These are phyloP conservation scores for Dicyrtomina minuta DNA, from an alignment of 2,888 invertebrate genomes.

Conservation along the genomic window DNA sequence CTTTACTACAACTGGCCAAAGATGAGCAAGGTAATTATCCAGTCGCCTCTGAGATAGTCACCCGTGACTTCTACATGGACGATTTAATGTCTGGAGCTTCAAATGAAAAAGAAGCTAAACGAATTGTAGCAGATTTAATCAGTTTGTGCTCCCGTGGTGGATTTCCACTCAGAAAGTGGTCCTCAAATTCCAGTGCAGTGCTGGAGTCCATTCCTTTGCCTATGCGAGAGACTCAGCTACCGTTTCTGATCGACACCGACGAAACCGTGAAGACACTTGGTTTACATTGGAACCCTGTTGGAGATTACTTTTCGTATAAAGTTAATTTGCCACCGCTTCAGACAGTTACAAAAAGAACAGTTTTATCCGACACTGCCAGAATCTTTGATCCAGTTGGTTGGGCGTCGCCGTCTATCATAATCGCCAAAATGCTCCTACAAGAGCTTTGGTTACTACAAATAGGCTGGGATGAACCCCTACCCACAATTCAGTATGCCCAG, in stretches of 20 bases:
- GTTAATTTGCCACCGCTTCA: too few relatives aligned
- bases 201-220: conserved; percentile 18
- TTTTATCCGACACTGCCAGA: not conserved
- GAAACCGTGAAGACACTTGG: conserved; percentile 26
- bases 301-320: too few relatives aligned
- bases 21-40: conserved; percentile 41
- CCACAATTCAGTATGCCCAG: too few relatives aligned
- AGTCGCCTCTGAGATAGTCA: conserved; percentile 31
- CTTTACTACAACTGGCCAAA: conserved; percentile 51
- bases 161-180: conserved; percentile 52
- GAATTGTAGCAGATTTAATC: conserved; percentile 18
- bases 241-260: too few relatives aligned
- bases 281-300: too few relatives aligned
- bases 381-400: conserved; percentile 2
- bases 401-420: not conserved
- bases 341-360: not conserved
- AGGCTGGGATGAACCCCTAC: conserved; percentile 1
- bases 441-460: not conserved
- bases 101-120: conserved; percentile 42
- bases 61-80: conserved; percentile 54
- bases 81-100: conserved; percentile 52
- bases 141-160: conserved; percentile 19
- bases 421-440: conserved; percentile 6
- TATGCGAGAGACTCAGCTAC: not conserved
- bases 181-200: conserved; percentile 36